Percentiles rank a stretch among this genome's conserved stretches.
Evolutionary conservation across 2,888 invertebrate species (phyloP).

Genomic region (Drosophila parthenogenetica): DNA sequence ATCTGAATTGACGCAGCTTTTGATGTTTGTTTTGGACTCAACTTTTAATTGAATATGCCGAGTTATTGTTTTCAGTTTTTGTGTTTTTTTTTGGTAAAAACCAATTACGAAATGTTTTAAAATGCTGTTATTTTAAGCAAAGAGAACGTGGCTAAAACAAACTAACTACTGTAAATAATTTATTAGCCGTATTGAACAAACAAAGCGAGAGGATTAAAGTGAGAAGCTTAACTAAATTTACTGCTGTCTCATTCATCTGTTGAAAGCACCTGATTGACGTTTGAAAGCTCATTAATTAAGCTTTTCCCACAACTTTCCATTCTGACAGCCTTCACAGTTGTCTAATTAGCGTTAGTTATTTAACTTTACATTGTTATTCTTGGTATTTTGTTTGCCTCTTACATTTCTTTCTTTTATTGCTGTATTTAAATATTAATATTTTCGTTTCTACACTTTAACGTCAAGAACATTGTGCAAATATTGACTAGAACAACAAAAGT

Average conservation of each 20-base stretch:
- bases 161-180: neutral
- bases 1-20: constrained; percentile 26
- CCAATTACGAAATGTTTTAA: constrained; percentile 19
- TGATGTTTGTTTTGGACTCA: constrained; percentile 16
- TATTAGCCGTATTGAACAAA: constrained; percentile 4
- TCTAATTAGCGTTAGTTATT: constrained; percentile 62
- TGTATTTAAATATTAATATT: neutral
- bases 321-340: constrained; percentile 32
- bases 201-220: neutral
- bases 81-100: constrained; percentile 5
- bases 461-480: constrained; percentile 54
- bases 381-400: constrained; percentile 3
- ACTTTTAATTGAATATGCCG: constrained; percentile 35
- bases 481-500: constrained; percentile 44
- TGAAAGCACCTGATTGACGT: constrained; percentile 5
- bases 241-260: neutral
- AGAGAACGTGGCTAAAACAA: neutral
- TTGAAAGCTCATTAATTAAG: constrained; percentile 20
- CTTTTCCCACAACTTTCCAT: constrained; percentile 6
- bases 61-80: neutral
- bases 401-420: constrained; percentile 34
- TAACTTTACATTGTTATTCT: constrained; percentile 25
- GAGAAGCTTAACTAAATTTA: neutral
- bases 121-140: neutral
- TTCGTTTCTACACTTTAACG: constrained; percentile 1